Evolutionary conservation across 2,113 vertebrate genomes (phyloP), one percentile per base, ranked within the genome.

Genomic region (Melanerpes aurifrons): DNA sequence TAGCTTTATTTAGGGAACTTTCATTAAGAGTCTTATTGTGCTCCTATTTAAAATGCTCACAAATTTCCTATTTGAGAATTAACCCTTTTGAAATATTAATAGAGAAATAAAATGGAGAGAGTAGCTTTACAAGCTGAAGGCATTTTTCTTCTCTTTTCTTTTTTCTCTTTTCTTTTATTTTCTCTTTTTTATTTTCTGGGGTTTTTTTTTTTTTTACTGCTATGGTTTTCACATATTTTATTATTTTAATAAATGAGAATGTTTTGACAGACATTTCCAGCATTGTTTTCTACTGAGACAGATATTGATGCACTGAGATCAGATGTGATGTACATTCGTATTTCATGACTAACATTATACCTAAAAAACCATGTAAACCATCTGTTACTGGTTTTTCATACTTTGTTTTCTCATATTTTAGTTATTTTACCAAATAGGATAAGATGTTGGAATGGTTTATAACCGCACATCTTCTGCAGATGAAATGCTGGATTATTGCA

Each of bases 11-110:
- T 89, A 87, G 59, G 24, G 45, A 29, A 73, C 67, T 82, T 85
- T 91, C 92, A 80, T 89, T 85, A 83, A 80, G 57, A 83, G 85
- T 80, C 26, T 69, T 82, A 92, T 31, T 72, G 63, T 50, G n/a
- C 63, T 95, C 17, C 47, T 94, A 91, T 82, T 85, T 67, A 85
- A 56, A 68, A 82, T 67, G 22, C 3, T 29, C 10, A 14, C 47
- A 2, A 70, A 66, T 80, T 87, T 87, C 50, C 79, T 58, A 21
- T 63, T 54, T 82, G 50, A 85, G 35, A 80, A 77, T 31, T 26
- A 82, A 82, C 8, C 5, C n/a, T 89, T 89, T 47, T 37, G 53
- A 87, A 85, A 93, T 74, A 83, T 21, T 62, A 70, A 47, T 59
- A 9, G 50, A 73, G 85, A 87, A 91, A 82, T 50, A 70, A 26